Evolutionary conservation across 2,888 invertebrate genomes (phyloP).

Genomic region (Tipula confusa): DNA sequence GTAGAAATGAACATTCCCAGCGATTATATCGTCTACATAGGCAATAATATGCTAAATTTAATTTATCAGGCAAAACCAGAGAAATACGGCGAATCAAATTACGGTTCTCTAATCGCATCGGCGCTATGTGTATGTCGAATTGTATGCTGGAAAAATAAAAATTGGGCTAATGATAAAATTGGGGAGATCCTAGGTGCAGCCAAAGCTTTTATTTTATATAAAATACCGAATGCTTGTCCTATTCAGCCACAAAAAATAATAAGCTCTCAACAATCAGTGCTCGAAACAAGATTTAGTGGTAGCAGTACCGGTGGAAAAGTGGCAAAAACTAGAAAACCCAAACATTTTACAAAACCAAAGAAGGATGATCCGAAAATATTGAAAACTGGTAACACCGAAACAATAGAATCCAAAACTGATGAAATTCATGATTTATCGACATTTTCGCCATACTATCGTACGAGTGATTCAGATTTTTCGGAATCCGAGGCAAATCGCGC

Average conservation of each 20-base stretch:
- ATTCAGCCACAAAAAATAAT: conserved; percentile 53
- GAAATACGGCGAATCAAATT: conserved; percentile 31
- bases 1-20: background rate
- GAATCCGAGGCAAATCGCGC: conserved; percentile 55
- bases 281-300: conserved; percentile 46
- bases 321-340: conserved; percentile 42
- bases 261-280: conserved; percentile 59
- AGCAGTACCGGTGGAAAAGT: conserved; percentile 61
- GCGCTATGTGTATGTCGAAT: conserved; percentile 40
- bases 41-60: background rate
- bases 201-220: conserved; percentile 55
- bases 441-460: conserved; percentile 40
- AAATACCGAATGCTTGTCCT: conserved; percentile 44
- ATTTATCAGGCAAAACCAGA: conserved; percentile 5
- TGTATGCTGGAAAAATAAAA: conserved; percentile 42
- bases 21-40: background rate
- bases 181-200: conserved; percentile 58
- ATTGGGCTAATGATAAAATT: conserved; percentile 44
- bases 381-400: background rate
- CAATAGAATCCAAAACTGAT: background rate
- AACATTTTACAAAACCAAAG: conserved; percentile 40
- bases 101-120: conserved; percentile 36
- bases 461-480: conserved; percentile 66
- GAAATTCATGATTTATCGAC: background rate
- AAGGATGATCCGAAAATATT: conserved; percentile 35